Conservation (phyloP, 2,888 invertebrate genomes). For the Euzophera pinguis region DNA sequence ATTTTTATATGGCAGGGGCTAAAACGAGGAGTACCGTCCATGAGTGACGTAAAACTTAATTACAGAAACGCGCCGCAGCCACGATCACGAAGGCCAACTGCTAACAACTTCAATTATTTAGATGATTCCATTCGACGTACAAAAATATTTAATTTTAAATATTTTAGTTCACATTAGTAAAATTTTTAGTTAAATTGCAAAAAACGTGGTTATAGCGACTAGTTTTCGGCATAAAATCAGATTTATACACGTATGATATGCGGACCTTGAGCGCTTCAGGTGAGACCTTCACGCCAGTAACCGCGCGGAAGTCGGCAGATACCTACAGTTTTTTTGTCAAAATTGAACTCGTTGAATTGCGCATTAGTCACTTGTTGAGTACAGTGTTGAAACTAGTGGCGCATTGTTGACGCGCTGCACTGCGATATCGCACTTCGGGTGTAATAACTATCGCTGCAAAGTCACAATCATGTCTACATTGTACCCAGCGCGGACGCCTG, state of each 20-base stretch:
- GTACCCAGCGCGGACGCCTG: constrained; percentile 45
- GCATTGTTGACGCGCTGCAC: constrained; percentile 57
- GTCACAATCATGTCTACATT: constrained; percentile 67
- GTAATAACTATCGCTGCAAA: constrained; percentile 71
- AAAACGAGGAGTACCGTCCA: constrained; percentile 67
- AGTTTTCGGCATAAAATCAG: constrained; percentile 68
- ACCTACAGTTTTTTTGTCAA: constrained; percentile 66
- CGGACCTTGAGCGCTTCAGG: constrained; percentile 74
- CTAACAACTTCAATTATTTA: constrained; percentile 71
- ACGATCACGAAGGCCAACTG: constrained; percentile 63
- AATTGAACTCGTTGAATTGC: constrained; percentile 71
- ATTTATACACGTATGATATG: constrained; percentile 75
- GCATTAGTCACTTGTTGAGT: constrained; percentile 72
- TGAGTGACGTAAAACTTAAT: constrained; percentile 77
- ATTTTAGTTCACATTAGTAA: constrained; percentile 52
- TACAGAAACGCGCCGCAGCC: constrained; percentile 68
- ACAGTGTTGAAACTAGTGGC: constrained; percentile 53
- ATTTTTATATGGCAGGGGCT: constrained; percentile 65
- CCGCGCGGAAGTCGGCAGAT: constrained; percentile 76
- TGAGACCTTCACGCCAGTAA: constrained; percentile 77
- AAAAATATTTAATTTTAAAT: constrained; percentile 56
- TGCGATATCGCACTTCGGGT: constrained; percentile 55
- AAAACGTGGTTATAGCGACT: constrained; percentile 60
- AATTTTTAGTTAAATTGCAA: constrained; percentile 52
- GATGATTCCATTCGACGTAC: constrained; percentile 49